Evolutionary conservation across 2,888 invertebrate genomes (phyloP).

Genomic region (Trichopria drosophilae): DNA sequence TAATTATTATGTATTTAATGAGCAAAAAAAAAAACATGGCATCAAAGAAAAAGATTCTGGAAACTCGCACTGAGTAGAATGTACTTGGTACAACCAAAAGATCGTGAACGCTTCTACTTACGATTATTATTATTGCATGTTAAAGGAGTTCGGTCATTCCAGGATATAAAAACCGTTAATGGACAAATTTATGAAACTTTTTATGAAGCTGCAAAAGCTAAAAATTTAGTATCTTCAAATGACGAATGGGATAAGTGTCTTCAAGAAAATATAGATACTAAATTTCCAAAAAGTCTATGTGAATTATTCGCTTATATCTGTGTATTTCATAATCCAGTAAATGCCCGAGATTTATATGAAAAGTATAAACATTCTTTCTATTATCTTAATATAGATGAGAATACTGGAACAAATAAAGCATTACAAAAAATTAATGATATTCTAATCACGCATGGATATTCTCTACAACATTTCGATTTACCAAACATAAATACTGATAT

Average conservation of each 20-base stretch:
- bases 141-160: not conserved
- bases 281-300: conserved; percentile 21
- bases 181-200: conserved; percentile 1
- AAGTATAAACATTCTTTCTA: conserved; percentile 21
- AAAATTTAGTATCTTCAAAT: conserved; percentile 10
- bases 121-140: conserved; percentile 20
- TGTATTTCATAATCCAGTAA: conserved; percentile 23
- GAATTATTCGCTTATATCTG: conserved; percentile 19
- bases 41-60: conserved; percentile 9
- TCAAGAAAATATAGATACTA: conserved; percentile 13
- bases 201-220: conserved; percentile 5
- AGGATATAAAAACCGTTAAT: not conserved
- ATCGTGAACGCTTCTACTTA: conserved; percentile 21
- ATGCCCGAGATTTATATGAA: conserved; percentile 17
- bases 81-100: conserved; percentile 24
- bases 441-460: too few relatives aligned
- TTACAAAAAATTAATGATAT: conserved; percentile 3
- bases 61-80: conserved; percentile 25
- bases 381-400: conserved; percentile 9
- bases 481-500: too few relatives aligned
- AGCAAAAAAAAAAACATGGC: conserved; percentile 18
- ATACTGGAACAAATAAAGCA: not conserved
- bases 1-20: conserved; percentile 16
- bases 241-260: conserved; percentile 25
- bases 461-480: too few relatives aligned